Evolutionary conservation across 2,113 vertebrate genomes (phyloP), one percentile per base, ranked within the genome.

Genomic region (Perca fluviatilis): DNA sequence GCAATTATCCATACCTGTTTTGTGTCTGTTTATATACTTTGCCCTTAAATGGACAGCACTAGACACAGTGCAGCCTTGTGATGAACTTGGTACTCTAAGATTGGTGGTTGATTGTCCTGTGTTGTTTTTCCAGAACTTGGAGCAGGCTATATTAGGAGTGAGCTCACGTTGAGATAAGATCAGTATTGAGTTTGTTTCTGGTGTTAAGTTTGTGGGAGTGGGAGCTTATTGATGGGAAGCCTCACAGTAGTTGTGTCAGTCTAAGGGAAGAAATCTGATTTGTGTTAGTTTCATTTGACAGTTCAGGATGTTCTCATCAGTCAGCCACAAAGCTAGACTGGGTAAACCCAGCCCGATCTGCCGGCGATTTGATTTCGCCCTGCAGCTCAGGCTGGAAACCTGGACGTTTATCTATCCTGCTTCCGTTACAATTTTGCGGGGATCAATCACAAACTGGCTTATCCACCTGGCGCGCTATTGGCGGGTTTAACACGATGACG

Each of bases 131-230:
- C 65, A 60, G 23, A 65, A 72, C 53, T 57, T 8, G 25, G 54
- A 80, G 54, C 64, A 53, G 73, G 30, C 91, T 85, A 78, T 91
- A 90, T 88, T 84, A 86, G 88, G 87, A 91, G 63, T 40, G 27
- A 68, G 80, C 72, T 69, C 2, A 1, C 62, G 62, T 30, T 18
- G 33, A 76, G 83, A 93, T 89, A 54, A 54, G 19, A 87, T 90
- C 87, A 49, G 69, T 57, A 40, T 74, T 57, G 57, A 74, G 66
- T 84, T 66, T 61, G 25, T 47, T 61, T 49, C 21, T 66, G 71
- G 79, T 64, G 56, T 82, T 27, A 46, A 16, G 15, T 84, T 50
- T 62, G 73, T 91, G 69, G 15, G 43, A 33, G 64, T 25, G 15
- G 49, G 12, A 77, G 13, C 15, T 74, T 72, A 82, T 76, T 33